Evolutionary conservation across 1,140 invertebrate species (phyloP), one percentile per base, ranked within the genome.

Genomic region (Hylyphantes graminicola): DNA sequence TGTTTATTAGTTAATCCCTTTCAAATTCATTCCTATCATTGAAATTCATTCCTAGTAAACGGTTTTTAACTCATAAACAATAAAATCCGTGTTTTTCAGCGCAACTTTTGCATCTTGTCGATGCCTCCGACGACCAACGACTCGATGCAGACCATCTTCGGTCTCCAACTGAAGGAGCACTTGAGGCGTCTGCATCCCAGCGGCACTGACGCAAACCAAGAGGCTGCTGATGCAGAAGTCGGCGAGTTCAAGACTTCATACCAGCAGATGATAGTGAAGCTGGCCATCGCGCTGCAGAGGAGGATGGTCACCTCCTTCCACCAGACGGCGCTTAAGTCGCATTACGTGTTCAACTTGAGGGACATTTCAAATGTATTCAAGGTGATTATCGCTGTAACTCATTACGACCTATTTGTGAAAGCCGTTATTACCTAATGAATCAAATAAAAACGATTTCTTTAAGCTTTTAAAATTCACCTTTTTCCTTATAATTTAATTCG

Each of bases 261-360:
- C 7, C 82, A 85, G 65, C 73, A 85, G 50, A 73, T 68, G 48
- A 63, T 85, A 75, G 94, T 98, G 3, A 90, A 92, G 73, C 95
- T 95, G 19, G 93, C 96, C 0, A 92, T 98, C 50, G 92, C 93
- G 55, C 88, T 98, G 12, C 97, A 99, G 89, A 93, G 94, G 87
- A 95, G 96, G 90, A 93, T 95, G 5, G 92, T 93, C 11, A 93
- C 95, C 90, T 93, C 96, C 11, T 98, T 98, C 89, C 90, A 98
- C 67, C 97, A 97, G 6, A 98, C 97, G 48, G 97, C 97, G 7
- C 94, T 96, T 51, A 99, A 98, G 90, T 99, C 97, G 88, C 97
- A 98, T 90, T 99, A 99, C 87, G 94, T 98, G 83, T 99, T 98
- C 89, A 99, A 98, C 91, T 91, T 99, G 48, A 90, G 97, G 77